Conservation (phyloP, 35 echinoderm and acorn worm genomes). For the Patiria miniata region DNA sequence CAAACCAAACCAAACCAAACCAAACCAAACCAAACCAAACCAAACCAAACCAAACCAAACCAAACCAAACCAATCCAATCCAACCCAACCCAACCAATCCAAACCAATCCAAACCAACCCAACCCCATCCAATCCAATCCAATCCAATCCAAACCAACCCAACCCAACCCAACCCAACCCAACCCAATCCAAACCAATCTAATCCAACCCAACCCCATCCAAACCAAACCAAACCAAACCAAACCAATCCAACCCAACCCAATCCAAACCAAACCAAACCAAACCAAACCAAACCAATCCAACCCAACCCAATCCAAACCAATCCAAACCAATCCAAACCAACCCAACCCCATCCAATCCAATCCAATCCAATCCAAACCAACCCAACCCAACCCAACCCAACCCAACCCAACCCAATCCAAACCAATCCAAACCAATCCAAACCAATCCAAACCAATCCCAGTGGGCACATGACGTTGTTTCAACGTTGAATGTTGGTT, state of each 20-base stretch:
- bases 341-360: no score
- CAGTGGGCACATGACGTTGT: no score
- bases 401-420: conserved; percentile 64
- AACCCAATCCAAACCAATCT: background rate
- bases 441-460: conserved; percentile 43
- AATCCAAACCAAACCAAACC: conserved; percentile 42
- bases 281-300: conserved; percentile 36
- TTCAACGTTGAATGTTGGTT: no score
- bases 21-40: conserved; percentile 29
- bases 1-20: conserved; percentile 38
- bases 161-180: background rate
- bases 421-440: conserved; percentile 69
- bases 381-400: conserved; percentile 64
- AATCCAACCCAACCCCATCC: no score
- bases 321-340: no score
- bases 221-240: background rate
- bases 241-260: conserved; percentile 8
- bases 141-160: no score
- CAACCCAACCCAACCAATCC: no score
- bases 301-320: conserved; percentile 38
- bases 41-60: conserved; percentile 26
- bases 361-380: no score
- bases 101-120: no score
- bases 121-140: no score
- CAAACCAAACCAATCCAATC: background rate